phyloP scores from a whole-genome alignment of 2,888 invertebrate species.

The Eupithecia exiguata region DNA sequence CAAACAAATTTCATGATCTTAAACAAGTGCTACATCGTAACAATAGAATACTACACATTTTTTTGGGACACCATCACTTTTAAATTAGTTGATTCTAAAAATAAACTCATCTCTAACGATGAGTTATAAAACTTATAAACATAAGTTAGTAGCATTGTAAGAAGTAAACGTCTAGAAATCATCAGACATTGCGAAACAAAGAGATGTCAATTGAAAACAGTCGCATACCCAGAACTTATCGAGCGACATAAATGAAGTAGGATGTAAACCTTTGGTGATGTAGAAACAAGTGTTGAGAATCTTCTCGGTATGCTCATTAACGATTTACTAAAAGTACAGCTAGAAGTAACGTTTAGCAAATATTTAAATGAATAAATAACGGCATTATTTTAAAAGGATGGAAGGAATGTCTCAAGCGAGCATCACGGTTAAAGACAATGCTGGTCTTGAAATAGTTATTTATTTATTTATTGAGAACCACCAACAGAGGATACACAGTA shows the following conservation, averaged over 20 bases:
- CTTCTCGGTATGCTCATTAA: background rate
- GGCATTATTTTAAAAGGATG: background rate
- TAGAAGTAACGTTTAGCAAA: background rate
- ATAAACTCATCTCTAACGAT: background rate
- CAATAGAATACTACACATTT: background rate
- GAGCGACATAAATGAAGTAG: constrained; percentile 26
- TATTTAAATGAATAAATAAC: background rate
- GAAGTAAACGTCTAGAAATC: constrained; percentile 22
- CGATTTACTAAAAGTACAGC: background rate
- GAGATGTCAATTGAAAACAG: constrained; percentile 26
- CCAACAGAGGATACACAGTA: no score
- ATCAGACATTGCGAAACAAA: constrained; percentile 23
- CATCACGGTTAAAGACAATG: background rate
- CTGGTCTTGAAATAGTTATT: background rate
- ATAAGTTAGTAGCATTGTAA: constrained; percentile 3
- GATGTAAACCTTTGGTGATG: constrained; percentile 2
- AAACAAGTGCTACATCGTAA: background rate
- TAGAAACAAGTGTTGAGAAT: constrained; percentile 9
- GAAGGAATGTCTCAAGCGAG: background rate
- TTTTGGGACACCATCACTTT: background rate
- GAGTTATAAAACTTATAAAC: background rate
- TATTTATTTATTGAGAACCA: no score
- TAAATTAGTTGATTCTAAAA: background rate
- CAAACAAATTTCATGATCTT: background rate
- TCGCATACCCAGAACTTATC: constrained; percentile 28